phyloP scores from a whole-genome alignment of 23 tunicate genomes.

The Botrylloides violaceus region DNA sequence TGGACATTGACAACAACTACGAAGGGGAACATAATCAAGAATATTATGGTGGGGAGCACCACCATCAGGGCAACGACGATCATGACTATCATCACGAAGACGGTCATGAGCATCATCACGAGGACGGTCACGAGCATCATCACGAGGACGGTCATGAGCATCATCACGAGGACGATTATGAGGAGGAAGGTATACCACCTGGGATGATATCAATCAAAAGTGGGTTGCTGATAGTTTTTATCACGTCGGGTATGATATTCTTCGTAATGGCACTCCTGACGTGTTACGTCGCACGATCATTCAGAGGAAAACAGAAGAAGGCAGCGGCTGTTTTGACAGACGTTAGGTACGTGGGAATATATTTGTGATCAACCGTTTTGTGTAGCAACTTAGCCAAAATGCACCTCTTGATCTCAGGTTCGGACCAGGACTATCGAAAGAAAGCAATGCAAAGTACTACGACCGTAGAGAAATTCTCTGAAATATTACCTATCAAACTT shows the following conservation, averaged over 20 bases:
- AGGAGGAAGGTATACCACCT: neutral
- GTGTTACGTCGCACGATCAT: slow-evolving; percentile 10
- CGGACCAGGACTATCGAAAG: neutral
- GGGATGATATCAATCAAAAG: slow-evolving; percentile 16
- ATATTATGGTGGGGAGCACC: no score
- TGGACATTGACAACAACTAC: no score
- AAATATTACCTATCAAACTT: no score
- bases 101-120: neutral
- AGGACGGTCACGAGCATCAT: neutral
- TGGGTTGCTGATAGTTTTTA: slow-evolving; percentile 25
- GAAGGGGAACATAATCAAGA: no score
- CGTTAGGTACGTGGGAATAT: neutral
- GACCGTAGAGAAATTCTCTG: neutral
- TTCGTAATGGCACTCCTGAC: slow-evolving; percentile 41
- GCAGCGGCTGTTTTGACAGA: neutral
- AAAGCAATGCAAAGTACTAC: neutral
- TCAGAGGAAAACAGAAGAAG: neutral
- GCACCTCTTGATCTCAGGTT: no score
- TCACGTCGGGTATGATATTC: slow-evolving; percentile 20
- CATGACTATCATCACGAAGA: no score
- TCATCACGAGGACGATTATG: neutral
- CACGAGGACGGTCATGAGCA: neutral
- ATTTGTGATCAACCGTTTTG: neutral
- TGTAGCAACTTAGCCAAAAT: neutral
- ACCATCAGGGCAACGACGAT: no score